Conservation (phyloP, 2,797 vertebrate genomes). For the Chloroceryle inda region DNA sequence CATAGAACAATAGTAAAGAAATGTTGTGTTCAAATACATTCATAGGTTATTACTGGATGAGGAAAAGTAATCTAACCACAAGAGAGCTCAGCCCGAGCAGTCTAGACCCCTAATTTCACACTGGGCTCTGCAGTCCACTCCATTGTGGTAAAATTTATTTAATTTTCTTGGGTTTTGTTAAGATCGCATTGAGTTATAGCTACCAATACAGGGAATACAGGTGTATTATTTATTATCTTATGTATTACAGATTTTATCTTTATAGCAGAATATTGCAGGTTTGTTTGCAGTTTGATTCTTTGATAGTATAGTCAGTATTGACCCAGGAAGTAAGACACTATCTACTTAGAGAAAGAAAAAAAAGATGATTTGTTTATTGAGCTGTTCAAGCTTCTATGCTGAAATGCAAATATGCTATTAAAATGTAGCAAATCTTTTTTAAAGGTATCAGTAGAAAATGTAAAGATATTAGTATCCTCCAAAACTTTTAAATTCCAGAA, state of each 20-base stretch:
- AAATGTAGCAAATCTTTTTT: neutral
- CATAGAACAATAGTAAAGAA: neutral
- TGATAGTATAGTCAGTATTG: neutral
- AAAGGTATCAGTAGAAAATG: neutral
- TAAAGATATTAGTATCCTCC: neutral
- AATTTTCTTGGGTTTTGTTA: neutral
- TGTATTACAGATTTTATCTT: neutral
- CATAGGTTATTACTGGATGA: neutral
- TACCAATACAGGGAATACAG: neutral
- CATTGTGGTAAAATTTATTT: neutral
- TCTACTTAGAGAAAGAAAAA: neutral
- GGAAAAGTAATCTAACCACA: neutral
- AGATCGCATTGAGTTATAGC: neutral
- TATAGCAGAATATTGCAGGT: neutral
- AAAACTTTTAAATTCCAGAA: neutral
- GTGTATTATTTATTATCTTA: neutral
- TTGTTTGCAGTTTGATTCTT: neutral
- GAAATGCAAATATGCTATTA: neutral
- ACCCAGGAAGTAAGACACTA: neutral
- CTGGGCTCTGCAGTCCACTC: fast-evolving
- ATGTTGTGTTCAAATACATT: neutral
- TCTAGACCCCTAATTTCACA: fast-evolving
- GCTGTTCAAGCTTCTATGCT: neutral
- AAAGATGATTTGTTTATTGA: neutral
- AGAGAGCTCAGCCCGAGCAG: neutral